phyloP scores from a whole-genome alignment of 1,140 invertebrate genomes.

The Dermatophagoides farinae region DNA sequence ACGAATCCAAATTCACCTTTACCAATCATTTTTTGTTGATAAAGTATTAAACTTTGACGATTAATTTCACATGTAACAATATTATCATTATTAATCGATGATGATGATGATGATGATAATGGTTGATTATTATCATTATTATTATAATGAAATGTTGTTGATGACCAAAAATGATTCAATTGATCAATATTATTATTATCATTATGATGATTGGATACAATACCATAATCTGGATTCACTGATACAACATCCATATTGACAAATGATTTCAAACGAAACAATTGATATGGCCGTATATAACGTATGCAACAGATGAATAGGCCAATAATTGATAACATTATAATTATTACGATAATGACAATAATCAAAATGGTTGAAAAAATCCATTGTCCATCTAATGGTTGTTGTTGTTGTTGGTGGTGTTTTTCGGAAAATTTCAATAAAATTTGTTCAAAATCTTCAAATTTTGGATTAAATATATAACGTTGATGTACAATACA shows the following conservation, averaged over 20 bases:
- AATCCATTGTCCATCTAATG: background rate
- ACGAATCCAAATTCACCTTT: constrained; percentile 5
- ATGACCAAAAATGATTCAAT: background rate
- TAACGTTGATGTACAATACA: background rate
- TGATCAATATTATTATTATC: background rate
- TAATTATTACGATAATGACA: background rate
- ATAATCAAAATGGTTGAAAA: background rate
- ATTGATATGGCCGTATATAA: no score
- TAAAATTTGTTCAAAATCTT: background rate
- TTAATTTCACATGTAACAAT: background rate
- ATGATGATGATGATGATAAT: background rate
- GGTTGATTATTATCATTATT: background rate
- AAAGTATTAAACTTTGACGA: background rate
- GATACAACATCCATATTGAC: background rate
- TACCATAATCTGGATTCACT: background rate
- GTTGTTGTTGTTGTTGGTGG: background rate
- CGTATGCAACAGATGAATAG: background rate
- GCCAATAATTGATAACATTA: background rate
- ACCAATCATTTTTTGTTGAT: background rate
- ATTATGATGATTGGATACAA: background rate
- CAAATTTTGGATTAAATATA: background rate
- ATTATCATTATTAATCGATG: background rate
- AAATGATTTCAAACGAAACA: background rate
- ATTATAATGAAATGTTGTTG: background rate
- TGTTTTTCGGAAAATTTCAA: background rate